Percentiles rank a stretch among this genome's conserved stretches.
Conservation (phyloP, 2,113 vertebrate genomes). For the Esox niger region DNA sequence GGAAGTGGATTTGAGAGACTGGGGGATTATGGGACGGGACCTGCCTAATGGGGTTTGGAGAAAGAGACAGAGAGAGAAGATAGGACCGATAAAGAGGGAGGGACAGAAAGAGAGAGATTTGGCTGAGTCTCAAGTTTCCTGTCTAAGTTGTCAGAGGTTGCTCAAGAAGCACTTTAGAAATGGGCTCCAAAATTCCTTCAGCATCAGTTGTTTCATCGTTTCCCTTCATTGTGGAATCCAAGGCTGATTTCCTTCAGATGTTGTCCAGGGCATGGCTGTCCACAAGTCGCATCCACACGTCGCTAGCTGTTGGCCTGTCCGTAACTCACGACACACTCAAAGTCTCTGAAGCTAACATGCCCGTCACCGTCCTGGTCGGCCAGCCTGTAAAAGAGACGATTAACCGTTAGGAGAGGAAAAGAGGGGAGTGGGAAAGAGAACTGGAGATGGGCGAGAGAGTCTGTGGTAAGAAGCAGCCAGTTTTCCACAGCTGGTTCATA, state of each 20-base stretch:
- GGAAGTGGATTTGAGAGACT: conserved; percentile 17
- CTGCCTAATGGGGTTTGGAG: conserved; percentile 18
- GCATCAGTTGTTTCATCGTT: too few species aligned
- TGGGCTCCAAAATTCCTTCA: too few species aligned
- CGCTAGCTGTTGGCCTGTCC: conserved; percentile 52
- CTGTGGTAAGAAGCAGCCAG: too few species aligned
- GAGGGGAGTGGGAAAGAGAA: too few species aligned
- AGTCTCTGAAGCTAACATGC: conserved; percentile 77
- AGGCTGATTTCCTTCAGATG: too few species aligned
- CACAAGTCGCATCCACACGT: not conserved
- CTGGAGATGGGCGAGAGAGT: too few species aligned
- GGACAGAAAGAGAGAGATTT: not conserved
- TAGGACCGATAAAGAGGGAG: not conserved
- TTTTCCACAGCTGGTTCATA: too few species aligned
- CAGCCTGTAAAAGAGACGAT: conserved; percentile 61
- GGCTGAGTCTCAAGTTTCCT: too few species aligned
- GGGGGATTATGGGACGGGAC: conserved; percentile 24
- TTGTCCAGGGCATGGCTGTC: too few species aligned
- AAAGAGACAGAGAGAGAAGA: conserved; percentile 8
- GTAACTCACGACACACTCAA: conserved; percentile 69
- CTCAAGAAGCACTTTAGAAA: conserved; percentile 10
- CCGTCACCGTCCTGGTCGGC: conserved; percentile 76
- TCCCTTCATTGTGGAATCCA: not conserved
- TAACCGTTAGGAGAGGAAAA: too few species aligned
- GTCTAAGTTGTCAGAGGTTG: too few species aligned